A percentile compares a stretch with the other conserved stretches of the same genome.
phyloP scores from a whole-genome alignment of 2,888 invertebrate species.

The Ophraella communa region DNA sequence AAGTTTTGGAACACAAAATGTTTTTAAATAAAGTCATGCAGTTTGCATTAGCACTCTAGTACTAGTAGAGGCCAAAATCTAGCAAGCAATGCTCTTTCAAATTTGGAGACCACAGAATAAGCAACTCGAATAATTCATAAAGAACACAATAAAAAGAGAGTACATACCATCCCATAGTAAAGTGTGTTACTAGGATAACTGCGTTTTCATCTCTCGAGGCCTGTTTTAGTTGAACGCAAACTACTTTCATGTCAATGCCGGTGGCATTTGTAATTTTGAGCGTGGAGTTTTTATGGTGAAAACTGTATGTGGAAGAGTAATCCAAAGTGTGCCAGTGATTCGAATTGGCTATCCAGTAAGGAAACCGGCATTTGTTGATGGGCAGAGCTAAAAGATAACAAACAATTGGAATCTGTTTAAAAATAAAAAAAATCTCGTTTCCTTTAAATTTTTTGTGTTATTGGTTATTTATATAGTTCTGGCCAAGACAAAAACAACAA shows the following conservation, averaged over 20 bases:
- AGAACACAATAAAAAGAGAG: too few species aligned
- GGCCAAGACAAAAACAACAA: too few species aligned
- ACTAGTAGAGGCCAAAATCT: too few species aligned
- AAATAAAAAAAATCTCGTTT: slow-evolving; percentile 1
- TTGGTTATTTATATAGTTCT: too few species aligned
- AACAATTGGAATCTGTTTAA: background rate
- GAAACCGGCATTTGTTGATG: slow-evolving; percentile 83
- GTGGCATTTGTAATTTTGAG: slow-evolving; percentile 71
- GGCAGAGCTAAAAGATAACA: slow-evolving; percentile 69
- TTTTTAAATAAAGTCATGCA: too few species aligned
- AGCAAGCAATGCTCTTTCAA: too few species aligned
- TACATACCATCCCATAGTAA: slow-evolving; percentile 76
- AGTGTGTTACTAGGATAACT: slow-evolving; percentile 72
- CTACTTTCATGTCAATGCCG: slow-evolving; percentile 70
- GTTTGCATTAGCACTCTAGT: too few species aligned
- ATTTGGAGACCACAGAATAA: too few species aligned
- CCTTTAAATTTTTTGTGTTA: too few species aligned
- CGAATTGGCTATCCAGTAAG: slow-evolving; percentile 83
- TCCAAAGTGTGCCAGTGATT: slow-evolving; percentile 91
- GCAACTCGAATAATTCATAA: too few species aligned
- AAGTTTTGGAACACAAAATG: too few species aligned
- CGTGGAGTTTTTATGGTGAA: slow-evolving; percentile 82
- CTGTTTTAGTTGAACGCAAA: slow-evolving; percentile 70
- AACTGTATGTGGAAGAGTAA: slow-evolving; percentile 84
- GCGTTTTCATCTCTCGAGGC: slow-evolving; percentile 65